Evolutionary conservation across 2,888 invertebrate genomes (phyloP), one percentile per base, ranked within the genome.

Genomic region (Brenthis daphne): DNA sequence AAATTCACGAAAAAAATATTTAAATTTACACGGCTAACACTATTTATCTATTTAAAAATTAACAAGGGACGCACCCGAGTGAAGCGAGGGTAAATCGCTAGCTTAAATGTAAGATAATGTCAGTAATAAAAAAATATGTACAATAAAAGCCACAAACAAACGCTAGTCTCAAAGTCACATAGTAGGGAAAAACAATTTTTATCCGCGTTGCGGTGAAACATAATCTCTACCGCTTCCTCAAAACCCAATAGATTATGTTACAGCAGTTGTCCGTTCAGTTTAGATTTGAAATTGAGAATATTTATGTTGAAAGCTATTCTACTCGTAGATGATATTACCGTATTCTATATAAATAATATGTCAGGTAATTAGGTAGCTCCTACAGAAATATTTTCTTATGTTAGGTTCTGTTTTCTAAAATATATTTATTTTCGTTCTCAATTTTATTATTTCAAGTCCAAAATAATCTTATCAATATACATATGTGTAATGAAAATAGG

Each of bases 211-310:
- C 73, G 78, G 75, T 78, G 78, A 77, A 75, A 78, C 50, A 12
- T 29, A 70, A 75, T 64, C 78, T 75, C 77, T 74, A 74, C 76
- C 76, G 70, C 77, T 83, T 83, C 83, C 83, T 83, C 77, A 79
- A 80, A 80, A 78, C 77, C 70, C 69, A 71, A 65, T 53, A 75
- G 68, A 74, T 84, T 56, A 43, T 53, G 74, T 84, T 75, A 75
- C 77, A 64, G 67, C 64, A 58, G 48, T 48, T 57, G 61, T 61
- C 67, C 64, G 61, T 54, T 63, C 64, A 50, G 58, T 60, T 60
- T 29, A 64, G 64, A 64, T 67, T 68, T 63, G 71, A 68, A 65
- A 71, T 71, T 20, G 71, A 71, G 69, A 70, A 60, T 67, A 43
- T 57, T 50, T 71, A 13, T 65, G 24, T 68, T 70, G 64, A 68